Base-by-base conservation (phyloP, 2,113 vertebrate genomes). In the Saguinus imperator region DNA sequence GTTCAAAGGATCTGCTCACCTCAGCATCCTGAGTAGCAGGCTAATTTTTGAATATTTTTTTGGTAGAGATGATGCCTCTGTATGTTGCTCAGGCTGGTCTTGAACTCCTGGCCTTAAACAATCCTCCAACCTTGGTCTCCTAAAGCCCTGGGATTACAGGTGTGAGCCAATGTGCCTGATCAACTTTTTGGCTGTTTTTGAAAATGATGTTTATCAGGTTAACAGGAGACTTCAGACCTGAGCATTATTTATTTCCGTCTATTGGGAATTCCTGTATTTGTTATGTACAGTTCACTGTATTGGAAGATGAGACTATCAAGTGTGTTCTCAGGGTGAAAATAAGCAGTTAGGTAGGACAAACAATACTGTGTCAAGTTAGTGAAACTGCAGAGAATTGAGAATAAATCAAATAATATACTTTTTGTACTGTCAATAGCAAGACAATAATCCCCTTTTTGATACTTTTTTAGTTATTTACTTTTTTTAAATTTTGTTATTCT, bases 401-500 rank as follows among this genome's bases (percentile, higher is more conserved):
- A 52, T 55, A 72, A 88, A 76, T 79, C 32, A 72, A 70, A 45
- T 25, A n/a, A 6, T 68, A 93, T 6, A 43, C 68, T 70, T 77
- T 85, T 94, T 94, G 5, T 23, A 37, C 17, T 83, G 58, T 45
- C 87, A 79, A 27, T 86, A 86, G 23, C n/a, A 79, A 86, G 70
- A n/a, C 10, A 64, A 27, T 17, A 58, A 77, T 86, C 23, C 4
- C 16, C 7, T 76, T 80, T 92, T 70, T 32, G 18, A 83, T 77
- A 80, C 75, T 48, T 91, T 90, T 64, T 76, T 95, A 76, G 37
- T 52, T 35, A 73, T 40, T 91, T 35, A 94, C 61, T 35, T 6
- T 58, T 73, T 84, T 88, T 40, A 45, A 87, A 57, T 72, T 92
- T 86, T 93, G 13, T 93, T 57, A 83, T 75, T 91, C 20, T 76